These are phyloP conservation scores for Panzeria rudis DNA, from an alignment of 2,888 invertebrate species.

Conservation along the genomic window DNA sequence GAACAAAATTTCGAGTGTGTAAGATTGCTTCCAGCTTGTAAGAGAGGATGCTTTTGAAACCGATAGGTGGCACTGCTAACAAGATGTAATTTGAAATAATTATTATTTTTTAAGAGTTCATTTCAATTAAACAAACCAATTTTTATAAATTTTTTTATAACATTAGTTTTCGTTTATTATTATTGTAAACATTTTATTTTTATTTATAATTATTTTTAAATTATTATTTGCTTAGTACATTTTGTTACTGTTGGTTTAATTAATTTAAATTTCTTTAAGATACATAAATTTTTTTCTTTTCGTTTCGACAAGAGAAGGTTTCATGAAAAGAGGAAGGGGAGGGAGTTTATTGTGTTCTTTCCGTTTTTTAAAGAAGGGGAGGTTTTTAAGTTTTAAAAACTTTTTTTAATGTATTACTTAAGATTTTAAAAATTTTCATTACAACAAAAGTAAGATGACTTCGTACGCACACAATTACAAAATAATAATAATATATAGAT, in stretches of 20 bases:
- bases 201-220: constrained; percentile 60
- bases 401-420: constrained; percentile 59
- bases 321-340: constrained; percentile 68
- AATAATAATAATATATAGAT: constrained; percentile 41
- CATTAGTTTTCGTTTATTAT: constrained; percentile 69
- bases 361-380: constrained; percentile 31
- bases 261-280: constrained; percentile 68
- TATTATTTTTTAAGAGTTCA: too few relatives aligned
- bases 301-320: constrained; percentile 59
- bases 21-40: too few relatives aligned
- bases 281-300: constrained; percentile 61
- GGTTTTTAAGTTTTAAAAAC: constrained; percentile 70
- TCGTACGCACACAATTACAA: constrained; percentile 68
- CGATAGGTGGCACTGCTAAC: too few relatives aligned
- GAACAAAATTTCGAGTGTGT: too few relatives aligned
- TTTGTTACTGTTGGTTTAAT: constrained; percentile 49
- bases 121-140: too few relatives aligned
- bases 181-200: constrained; percentile 64
- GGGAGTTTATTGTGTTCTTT: constrained; percentile 48
- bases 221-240: constrained; percentile 57
- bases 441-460: constrained; percentile 55
- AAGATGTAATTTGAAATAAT: too few relatives aligned
- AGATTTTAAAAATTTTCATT: constrained; percentile 52
- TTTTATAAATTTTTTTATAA: constrained; percentile 53
- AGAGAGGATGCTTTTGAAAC: too few relatives aligned